Conservation (phyloP, 2,797 vertebrate species). For the Gallinago stenura region DNA sequence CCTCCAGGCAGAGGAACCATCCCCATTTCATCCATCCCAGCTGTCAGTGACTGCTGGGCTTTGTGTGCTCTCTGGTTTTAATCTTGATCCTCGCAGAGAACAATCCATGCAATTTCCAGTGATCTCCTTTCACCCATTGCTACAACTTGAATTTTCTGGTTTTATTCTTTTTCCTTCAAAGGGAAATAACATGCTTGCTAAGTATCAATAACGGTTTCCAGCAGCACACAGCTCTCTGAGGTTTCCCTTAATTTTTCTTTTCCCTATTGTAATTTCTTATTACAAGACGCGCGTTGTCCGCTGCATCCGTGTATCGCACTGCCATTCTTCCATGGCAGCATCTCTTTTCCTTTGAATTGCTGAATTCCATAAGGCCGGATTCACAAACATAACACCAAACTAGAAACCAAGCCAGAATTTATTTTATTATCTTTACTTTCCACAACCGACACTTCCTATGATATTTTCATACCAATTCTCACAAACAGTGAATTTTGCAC, state of each 20-base stretch:
- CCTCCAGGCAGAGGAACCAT: neutral
- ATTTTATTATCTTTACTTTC: neutral
- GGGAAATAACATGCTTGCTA: neutral
- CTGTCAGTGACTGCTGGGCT: neutral
- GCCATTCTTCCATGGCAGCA: neutral
- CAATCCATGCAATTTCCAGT: neutral
- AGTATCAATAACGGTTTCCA: neutral
- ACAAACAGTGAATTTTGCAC: neutral
- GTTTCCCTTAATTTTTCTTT: neutral
- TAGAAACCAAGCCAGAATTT: neutral
- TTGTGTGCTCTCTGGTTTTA: neutral
- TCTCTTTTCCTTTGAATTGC: neutral
- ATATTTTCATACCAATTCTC: neutral
- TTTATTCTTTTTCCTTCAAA: neutral
- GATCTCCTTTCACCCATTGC: neutral
- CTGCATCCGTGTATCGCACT: accelerated
- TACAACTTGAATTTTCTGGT: neutral
- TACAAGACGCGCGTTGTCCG: accelerated
- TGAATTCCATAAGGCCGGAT: neutral
- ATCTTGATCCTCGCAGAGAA: neutral
- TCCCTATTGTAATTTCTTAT: neutral
- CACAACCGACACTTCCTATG: neutral
- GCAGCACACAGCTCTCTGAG: neutral
- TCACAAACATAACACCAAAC: neutral
- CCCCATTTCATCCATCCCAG: neutral